These are phyloP conservation scores for Malacoctenus gilli DNA, from an alignment of 2,797 vertebrate species.

Conservation along the genomic window DNA sequence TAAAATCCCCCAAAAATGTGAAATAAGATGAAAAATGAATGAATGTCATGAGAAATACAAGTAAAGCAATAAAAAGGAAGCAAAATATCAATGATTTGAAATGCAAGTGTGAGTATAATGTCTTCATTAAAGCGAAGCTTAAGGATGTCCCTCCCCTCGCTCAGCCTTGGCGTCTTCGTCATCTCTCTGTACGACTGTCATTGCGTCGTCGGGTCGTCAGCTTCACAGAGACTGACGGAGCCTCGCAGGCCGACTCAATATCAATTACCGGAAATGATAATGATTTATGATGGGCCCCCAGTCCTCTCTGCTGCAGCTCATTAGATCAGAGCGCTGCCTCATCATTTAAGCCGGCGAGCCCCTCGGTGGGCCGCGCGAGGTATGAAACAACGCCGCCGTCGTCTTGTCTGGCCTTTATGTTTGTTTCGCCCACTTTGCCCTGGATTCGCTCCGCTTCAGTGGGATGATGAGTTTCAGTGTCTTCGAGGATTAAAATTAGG, in stretches of 20 bases:
- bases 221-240: slow-evolving; percentile 24
- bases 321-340: slow-evolving; percentile 29
- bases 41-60: too few species aligned
- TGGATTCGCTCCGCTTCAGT: not conserved
- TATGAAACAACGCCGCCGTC: slow-evolving; percentile 23
- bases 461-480: slow-evolving; percentile 16
- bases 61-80: too few species aligned
- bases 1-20: too few species aligned
- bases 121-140: too few species aligned
- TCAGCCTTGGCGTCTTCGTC: not conserved
- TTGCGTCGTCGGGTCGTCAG: slow-evolving; percentile 20
- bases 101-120: too few species aligned
- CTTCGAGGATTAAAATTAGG: slow-evolving; percentile 12
- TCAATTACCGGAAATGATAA: slow-evolving; percentile 50
- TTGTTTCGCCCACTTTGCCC: slow-evolving; percentile 29
- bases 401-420: slow-evolving; percentile 16
- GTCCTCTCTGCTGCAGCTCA: slow-evolving; percentile 34
- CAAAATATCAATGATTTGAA: too few species aligned
- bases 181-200: slow-evolving; percentile 8
- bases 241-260: slow-evolving; percentile 37
- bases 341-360: slow-evolving; percentile 34
- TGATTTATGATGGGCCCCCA: slow-evolving; percentile 37
- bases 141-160: not conserved
- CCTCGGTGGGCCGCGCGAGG: slow-evolving; percentile 15
- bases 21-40: too few species aligned